Evolutionary conservation across 2,888 invertebrate species (phyloP).

Genomic region (Thelaira solivaga): DNA sequence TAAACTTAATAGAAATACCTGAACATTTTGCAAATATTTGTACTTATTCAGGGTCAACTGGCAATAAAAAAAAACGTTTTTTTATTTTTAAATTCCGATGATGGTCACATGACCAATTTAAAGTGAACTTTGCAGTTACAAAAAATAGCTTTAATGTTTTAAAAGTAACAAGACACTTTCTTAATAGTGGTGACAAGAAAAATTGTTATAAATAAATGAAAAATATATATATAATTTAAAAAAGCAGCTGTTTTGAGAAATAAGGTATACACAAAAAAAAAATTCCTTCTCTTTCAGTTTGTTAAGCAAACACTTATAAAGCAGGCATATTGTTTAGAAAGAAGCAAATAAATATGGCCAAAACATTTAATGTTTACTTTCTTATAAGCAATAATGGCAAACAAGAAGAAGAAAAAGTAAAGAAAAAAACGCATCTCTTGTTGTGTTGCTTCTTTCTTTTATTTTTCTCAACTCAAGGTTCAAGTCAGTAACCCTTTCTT

Average conservation of each 20-base stretch:
- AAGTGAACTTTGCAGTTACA: conserved; percentile 32
- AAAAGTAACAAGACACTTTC: neutral
- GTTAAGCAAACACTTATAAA: neutral
- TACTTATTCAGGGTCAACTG: conserved; percentile 36
- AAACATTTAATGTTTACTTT: conserved; percentile 21
- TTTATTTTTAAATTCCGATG: conserved; percentile 1
- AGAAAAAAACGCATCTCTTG: conserved; percentile 34
- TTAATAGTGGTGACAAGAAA: neutral
- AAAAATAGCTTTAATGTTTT: conserved; percentile 15
- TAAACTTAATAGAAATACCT: neutral
- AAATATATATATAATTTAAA: neutral
- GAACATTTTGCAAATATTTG: neutral
- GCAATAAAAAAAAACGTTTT: conserved; percentile 16
- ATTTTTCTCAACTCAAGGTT: conserved; percentile 61
- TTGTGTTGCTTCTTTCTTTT: conserved; percentile 18
- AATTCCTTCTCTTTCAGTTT: neutral
- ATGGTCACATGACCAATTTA: conserved; percentile 20
- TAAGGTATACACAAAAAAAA: neutral
- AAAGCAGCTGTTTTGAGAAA: conserved; percentile 28
- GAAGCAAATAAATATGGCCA: neutral
- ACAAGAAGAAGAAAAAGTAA: conserved; percentile 5
- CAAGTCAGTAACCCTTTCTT: conserved; percentile 63
- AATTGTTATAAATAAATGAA: neutral
- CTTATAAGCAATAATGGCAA: neutral
- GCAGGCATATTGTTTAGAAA: conserved; percentile 21